These are phyloP conservation scores for Sebastiscus albofasciatus DNA, from an alignment of 2,797 vertebrate species.

Conservation along the genomic window DNA sequence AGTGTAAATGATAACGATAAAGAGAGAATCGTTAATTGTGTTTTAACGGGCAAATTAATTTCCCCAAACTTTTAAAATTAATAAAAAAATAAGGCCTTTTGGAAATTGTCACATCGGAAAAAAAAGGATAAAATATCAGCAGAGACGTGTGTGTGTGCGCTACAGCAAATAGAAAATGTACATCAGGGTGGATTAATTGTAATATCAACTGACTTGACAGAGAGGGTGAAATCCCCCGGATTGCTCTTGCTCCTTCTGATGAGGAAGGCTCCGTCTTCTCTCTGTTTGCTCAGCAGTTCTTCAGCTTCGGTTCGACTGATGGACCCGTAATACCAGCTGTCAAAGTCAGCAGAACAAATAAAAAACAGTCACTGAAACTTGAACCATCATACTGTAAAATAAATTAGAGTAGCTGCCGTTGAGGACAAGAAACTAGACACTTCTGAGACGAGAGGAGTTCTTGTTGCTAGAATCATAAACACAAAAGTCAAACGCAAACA, in stretches of 20 bases:
- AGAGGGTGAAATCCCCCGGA: slow-evolving; percentile 89
- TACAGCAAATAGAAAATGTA: background rate
- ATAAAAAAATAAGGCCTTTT: background rate
- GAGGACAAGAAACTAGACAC: background rate
- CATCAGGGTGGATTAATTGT: background rate
- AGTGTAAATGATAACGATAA: background rate
- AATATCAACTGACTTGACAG: slow-evolving; percentile 86
- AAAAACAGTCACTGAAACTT: background rate
- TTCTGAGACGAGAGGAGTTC: background rate
- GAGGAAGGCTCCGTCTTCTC: slow-evolving; percentile 90
- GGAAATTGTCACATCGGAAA: background rate
- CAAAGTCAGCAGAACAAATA: background rate
- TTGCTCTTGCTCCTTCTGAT: slow-evolving; percentile 90
- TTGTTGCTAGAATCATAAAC: background rate
- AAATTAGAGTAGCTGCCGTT: background rate
- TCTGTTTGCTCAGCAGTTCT: slow-evolving; percentile 91
- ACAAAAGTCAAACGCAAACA: background rate
- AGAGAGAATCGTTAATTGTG: background rate
- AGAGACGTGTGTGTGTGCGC: background rate
- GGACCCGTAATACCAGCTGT: slow-evolving; percentile 92
- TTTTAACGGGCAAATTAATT: background rate
- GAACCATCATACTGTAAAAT: background rate
- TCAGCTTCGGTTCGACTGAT: slow-evolving; percentile 89
- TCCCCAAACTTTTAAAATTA: background rate
- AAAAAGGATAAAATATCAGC: background rate